Base-by-base conservation (phyloP, 1,140 invertebrate species). In the Dolichoris vasculosae region DNA sequence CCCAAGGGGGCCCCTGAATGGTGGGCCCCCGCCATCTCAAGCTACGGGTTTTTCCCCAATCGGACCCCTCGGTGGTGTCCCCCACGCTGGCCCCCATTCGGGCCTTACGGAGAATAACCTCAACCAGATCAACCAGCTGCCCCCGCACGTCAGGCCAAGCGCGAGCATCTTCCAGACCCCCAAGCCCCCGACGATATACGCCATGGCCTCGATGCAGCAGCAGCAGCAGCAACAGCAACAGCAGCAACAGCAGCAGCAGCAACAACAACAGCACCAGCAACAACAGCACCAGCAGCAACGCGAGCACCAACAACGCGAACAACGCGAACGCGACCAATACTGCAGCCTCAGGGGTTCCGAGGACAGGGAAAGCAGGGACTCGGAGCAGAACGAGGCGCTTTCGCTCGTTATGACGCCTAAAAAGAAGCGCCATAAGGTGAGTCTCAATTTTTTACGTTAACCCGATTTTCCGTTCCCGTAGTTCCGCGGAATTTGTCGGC, bases 341-440 rank as follows among this genome's bases (percentile, higher is more conserved):
- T 96, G 95, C 91, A 94, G 91, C 86, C 88, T 91, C 91, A 94
- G 90, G 89, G 90, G 88, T 86, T 93, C 93, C 59, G 95, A 95
- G 59, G 95, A 95, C 76, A 94, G 96, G 80, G 95, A 96, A 88
- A 95, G 91, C 83, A 92, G 93, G 86, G 94, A 96, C 86, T 95
- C 96, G 4, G 98, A 98, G 92, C 98, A 99, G 92, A 98, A 98
- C 90, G 98, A 99, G 92, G 97, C 98, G 0, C 95, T 99, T 20
- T 97, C 97, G 89, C 95, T 99, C 87, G 97, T 99, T 40, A 97
- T 99, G 86, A 97, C 97, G 40, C 97, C 97, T 0, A 99, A 99
- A 93, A 98, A 98, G 94, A 99, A 99, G 94, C 95, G 98, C 32
- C 98, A 99, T 91, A 99, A 99, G 96, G 97, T 93, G 87, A 88